These are phyloP conservation scores for Leptopilina drosophilae DNA, from an alignment of 2,888 invertebrate species.

Conservation along the genomic window DNA sequence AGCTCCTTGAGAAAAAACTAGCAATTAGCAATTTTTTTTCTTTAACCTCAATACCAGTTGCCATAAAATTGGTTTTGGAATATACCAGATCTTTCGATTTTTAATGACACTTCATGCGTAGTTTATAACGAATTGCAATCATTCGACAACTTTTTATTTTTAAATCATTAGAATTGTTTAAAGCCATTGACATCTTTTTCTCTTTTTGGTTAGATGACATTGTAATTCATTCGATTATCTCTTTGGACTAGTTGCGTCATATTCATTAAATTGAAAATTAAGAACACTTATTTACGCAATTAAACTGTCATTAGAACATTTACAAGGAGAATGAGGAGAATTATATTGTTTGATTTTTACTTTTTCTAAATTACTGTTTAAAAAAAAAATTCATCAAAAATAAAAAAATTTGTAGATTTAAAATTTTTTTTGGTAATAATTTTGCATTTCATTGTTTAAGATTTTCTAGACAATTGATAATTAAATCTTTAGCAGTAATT, in stretches of 20 bases:
- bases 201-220: constrained; percentile 42
- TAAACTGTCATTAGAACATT: not conserved
- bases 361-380: too few relatives aligned
- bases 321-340: not conserved
- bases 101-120: constrained; percentile 9
- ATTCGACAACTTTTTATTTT: not conserved
- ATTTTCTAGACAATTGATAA: too few relatives aligned
- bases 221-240: constrained; percentile 32
- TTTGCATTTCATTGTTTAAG: too few relatives aligned
- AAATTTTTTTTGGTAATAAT: too few relatives aligned
- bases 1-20: too few relatives aligned
- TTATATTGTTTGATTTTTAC: not conserved
- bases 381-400: too few relatives aligned
- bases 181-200: constrained; percentile 48
- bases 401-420: too few relatives aligned
- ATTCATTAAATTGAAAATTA: constrained; percentile 18
- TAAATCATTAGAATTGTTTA: constrained; percentile 26
- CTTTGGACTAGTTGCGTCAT: not conserved
- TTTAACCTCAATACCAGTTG: constrained; percentile 24
- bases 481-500: too few relatives aligned
- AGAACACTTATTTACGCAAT: not conserved
- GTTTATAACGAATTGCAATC: not conserved
- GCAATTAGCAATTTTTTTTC: constrained; percentile 7
- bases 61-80: constrained; percentile 7
- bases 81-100: not conserved